A percentile compares a stretch with the other conserved stretches of the same genome.
These are phyloP conservation scores for Leucoraja ocellata DNA, from an alignment of 2,797 vertebrate genomes.

Conservation along the genomic window DNA sequence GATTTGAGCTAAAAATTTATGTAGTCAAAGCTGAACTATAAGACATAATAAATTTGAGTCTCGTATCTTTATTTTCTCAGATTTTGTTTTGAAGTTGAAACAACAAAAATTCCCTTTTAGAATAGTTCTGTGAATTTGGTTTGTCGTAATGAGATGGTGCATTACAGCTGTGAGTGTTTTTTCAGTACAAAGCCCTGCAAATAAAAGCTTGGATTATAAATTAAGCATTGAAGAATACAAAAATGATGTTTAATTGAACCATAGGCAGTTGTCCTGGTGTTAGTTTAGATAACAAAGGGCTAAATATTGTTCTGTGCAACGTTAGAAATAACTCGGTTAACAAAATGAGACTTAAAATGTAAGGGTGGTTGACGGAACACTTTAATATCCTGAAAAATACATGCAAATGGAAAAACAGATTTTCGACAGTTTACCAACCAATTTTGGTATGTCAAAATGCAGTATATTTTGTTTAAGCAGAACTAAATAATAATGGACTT, in stretches of 20 bases:
- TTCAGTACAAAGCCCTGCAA: slow-evolving; percentile 20
- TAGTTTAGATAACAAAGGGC: not conserved
- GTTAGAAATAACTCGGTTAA: not conserved
- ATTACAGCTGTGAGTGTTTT: slow-evolving; percentile 6
- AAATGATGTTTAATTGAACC: not conserved
- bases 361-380: not conserved
- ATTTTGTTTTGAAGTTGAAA: slow-evolving; percentile 6
- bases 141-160: not conserved
- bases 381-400: slow-evolving; percentile 15
- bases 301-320: not conserved
- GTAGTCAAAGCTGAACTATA: not conserved
- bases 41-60: not conserved
- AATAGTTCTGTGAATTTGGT: not conserved
- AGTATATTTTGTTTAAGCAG: not conserved
- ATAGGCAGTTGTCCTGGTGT: not conserved
- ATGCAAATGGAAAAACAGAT: not conserved
- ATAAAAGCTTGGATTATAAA: slow-evolving; percentile 24
- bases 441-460: not conserved
- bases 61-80: not conserved
- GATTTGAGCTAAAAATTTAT: slow-evolving; percentile 26
- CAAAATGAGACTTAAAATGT: slow-evolving; percentile 1
- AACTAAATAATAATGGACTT: not conserved
- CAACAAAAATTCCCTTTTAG: not conserved
- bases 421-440: not conserved
- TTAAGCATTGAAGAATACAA: not conserved